Percentiles rank a stretch among this genome's conserved stretches.
Conservation (phyloP, 2,888 invertebrate species). For the Drosophila suboccidentalis region DNA sequence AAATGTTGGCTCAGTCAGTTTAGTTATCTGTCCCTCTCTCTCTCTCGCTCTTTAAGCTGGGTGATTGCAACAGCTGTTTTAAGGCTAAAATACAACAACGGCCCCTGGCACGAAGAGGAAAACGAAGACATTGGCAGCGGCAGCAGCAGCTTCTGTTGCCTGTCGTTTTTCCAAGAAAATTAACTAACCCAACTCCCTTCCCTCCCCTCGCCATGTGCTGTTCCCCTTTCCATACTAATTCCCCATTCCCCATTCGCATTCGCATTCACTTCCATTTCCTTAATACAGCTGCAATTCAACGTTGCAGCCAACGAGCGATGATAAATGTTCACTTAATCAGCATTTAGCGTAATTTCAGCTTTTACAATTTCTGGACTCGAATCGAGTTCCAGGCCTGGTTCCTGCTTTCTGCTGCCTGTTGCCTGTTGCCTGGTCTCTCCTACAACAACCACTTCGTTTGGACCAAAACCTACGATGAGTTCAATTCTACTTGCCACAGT, state of each 20-base stretch:
- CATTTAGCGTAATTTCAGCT: slow-evolving; percentile 86
- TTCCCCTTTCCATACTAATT: slow-evolving; percentile 7
- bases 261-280: slow-evolving; percentile 61
- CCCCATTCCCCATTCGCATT: not conserved
- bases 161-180: slow-evolving; percentile 79
- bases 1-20: slow-evolving; percentile 21
- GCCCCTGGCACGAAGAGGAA: slow-evolving; percentile 9
- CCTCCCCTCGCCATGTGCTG: not conserved
- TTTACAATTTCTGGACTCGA: slow-evolving; percentile 74
- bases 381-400: slow-evolving; percentile 28
- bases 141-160: slow-evolving; percentile 67
- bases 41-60: slow-evolving; percentile 25
- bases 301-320: slow-evolving; percentile 75
- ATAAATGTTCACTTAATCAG: slow-evolving; percentile 86
- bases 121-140: slow-evolving; percentile 6
- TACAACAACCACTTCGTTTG: slow-evolving; percentile 50
- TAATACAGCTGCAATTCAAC: slow-evolving; percentile 69
- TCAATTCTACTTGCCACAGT: slow-evolving; percentile 27
- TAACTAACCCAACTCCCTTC: slow-evolving; percentile 61
- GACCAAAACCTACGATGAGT: slow-evolving; percentile 33
- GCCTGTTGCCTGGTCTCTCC: slow-evolving; percentile 17
- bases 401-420: slow-evolving; percentile 8
- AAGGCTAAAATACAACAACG: slow-evolving; percentile 33
- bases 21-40: slow-evolving; percentile 13
- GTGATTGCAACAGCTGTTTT: slow-evolving; percentile 65